Conservation (phyloP, 2,888 invertebrate genomes). For the Hemistola chrysoprasaria region DNA sequence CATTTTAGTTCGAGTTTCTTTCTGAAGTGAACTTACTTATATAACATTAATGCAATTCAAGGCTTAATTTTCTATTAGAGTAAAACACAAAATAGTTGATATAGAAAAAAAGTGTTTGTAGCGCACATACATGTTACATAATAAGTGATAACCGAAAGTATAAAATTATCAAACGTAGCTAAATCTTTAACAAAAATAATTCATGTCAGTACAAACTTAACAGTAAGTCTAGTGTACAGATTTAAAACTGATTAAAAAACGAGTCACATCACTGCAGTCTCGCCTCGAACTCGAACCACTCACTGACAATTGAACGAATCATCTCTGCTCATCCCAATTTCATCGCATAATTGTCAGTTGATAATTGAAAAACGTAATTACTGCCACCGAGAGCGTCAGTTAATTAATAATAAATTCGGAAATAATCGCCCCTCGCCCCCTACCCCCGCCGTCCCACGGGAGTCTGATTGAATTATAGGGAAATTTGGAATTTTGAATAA, state of each 20-base stretch:
- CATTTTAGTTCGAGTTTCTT: background rate
- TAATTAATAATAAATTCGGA: slow-evolving; percentile 83
- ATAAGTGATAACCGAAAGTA: too few species aligned
- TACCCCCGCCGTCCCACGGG: slow-evolving; percentile 56
- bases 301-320: slow-evolving; percentile 64
- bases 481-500: slow-evolving; percentile 81
- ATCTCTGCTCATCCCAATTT: slow-evolving; percentile 67
- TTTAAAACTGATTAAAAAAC: slow-evolving; percentile 21
- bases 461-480: slow-evolving; percentile 78
- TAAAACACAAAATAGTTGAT: too few species aligned
- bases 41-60: too few species aligned
- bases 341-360: slow-evolving; percentile 76
- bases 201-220: too few species aligned
- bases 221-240: slow-evolving; percentile 14
- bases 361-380: slow-evolving; percentile 82
- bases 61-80: too few species aligned
- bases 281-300: slow-evolving; percentile 33
- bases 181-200: too few species aligned
- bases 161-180: too few species aligned
- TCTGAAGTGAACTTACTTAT: too few species aligned
- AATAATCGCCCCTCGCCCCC: slow-evolving; percentile 67
- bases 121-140: too few species aligned
- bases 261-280: slow-evolving; percentile 25
- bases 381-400: slow-evolving; percentile 66
- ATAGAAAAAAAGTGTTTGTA: too few species aligned